Evolutionary conservation across 2,797 vertebrate species (phyloP), one percentile per base, ranked within the genome.

Genomic region (Catostomus latipinnis): DNA sequence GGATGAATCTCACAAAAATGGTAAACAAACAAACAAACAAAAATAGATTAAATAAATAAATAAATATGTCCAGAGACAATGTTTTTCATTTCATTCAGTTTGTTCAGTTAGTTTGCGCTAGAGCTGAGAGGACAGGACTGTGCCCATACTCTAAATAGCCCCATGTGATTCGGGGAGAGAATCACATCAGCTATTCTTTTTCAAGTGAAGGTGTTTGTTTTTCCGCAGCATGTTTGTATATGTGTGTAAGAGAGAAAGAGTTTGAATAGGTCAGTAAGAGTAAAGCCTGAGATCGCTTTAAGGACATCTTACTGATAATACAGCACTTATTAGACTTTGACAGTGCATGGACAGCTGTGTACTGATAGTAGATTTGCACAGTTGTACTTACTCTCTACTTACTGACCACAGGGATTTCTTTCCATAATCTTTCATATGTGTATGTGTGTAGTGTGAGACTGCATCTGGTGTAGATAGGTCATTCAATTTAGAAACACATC

Each of bases 391-490:
- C 43, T 58, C 4, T 14, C n/a, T 63, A 49, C 68, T 72, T 54
- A 56, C 43, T 48, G 43, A 70, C 68, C 49, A 52, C 57, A 70
- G 66, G 57, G 57, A 71, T 78, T 62, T 78, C 58, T 63, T 62
- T 12, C 45, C 50, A 22, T 71, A 71, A 70, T 78, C 67, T 63
- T 10, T 53, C 57, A 43, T 57, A n/a, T 74, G 60, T 75, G 8
- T 63, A 48, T 63, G 60, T 16, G 14, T 53, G 6, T 56, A 7
- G 62, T 67, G 43, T 58, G 45, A 69, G 7, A 43, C 46, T 45
- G 54, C 57, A 22, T 77, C 69, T 12, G 0, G 56, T 45, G 61
- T 18, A 69, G 46, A 18, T 16, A 60, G 74, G 74, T 76, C 66
- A 69, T 8, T 61, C 18, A 69, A 49, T 57, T 60, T 66, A 56